These are phyloP conservation scores for Ctenodactylus gundi DNA, from an alignment of 2,113 vertebrate species.

Conservation along the genomic window DNA sequence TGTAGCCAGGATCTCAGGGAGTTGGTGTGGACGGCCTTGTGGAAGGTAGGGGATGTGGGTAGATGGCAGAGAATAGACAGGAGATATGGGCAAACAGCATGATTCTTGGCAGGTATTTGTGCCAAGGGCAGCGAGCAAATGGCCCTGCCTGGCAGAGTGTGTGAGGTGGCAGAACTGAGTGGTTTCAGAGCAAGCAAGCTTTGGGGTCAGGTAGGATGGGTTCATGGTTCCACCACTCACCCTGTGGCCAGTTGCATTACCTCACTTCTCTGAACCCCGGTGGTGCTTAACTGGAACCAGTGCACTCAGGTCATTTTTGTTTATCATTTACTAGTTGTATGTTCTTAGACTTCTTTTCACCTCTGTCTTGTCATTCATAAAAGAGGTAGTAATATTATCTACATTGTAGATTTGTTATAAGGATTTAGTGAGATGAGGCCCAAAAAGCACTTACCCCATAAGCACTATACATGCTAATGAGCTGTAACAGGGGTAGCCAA, in stretches of 20 bases:
- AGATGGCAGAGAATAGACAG: not conserved
- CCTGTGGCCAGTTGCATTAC: not conserved
- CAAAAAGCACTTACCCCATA: not conserved
- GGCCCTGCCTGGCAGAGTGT: not conserved
- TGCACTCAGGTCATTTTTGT: not conserved
- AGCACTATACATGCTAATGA: not conserved
- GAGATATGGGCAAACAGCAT: not conserved
- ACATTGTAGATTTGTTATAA: not conserved
- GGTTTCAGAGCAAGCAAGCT: not conserved
- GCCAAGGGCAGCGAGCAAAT: not conserved
- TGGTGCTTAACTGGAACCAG: not conserved
- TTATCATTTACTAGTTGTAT: not conserved
- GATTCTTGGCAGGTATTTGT: not conserved
- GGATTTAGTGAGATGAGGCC: not conserved
- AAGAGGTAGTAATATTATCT: not conserved
- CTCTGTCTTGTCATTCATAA: slow-evolving; percentile 31
- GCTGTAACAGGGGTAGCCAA: no score
- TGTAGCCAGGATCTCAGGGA: not conserved
- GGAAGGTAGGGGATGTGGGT: not conserved
- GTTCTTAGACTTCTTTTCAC: not conserved
- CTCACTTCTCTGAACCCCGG: not conserved
- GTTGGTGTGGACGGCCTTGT: not conserved
- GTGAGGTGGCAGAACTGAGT: not conserved
- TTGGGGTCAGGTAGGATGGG: not conserved
- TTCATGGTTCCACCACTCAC: not conserved